A percentile compares a stretch with the other conserved stretches of the same genome.
Evolutionary conservation across 2,888 invertebrate genomes (phyloP).

Genomic region (Philhelius pedissequus): DNA sequence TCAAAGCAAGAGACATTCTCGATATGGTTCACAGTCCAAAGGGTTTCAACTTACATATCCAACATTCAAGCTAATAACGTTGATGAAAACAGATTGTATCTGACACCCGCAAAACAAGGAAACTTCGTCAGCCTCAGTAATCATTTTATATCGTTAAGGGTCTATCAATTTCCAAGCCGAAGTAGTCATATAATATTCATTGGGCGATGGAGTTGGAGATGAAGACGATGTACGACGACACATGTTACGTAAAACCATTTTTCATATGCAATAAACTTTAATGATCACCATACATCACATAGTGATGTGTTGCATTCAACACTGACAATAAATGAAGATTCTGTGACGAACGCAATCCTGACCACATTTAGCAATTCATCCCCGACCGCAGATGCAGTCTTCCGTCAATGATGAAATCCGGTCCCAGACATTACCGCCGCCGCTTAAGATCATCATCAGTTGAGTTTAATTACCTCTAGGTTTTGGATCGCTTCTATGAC

Average conservation of each 20-base stretch:
- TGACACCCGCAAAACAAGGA: slow-evolving; percentile 56
- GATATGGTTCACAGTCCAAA: slow-evolving; percentile 5
- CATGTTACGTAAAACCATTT: background rate
- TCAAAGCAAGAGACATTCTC: background rate
- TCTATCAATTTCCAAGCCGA: background rate
- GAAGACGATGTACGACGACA: background rate
- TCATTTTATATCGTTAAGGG: background rate
- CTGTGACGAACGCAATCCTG: slow-evolving; percentile 30
- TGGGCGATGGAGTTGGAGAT: background rate
- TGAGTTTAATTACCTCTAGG: slow-evolving; percentile 1
- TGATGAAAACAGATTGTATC: slow-evolving; percentile 32
- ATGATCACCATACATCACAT: slow-evolving; percentile 7
- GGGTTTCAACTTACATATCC: slow-evolving; percentile 29
- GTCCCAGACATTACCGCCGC: background rate
- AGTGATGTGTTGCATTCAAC: slow-evolving; percentile 12
- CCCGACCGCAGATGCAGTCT: slow-evolving; percentile 36
- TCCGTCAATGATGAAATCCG: background rate
- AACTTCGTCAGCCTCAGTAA: slow-evolving; percentile 6
- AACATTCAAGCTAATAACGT: slow-evolving; percentile 11
- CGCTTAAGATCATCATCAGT: background rate
- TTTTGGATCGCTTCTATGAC: background rate
- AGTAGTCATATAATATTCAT: background rate
- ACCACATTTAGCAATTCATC: slow-evolving; percentile 26
- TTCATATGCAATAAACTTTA: slow-evolving; percentile 11
- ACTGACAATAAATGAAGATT: slow-evolving; percentile 10